Evolutionary conservation across 2,888 invertebrate species (phyloP).

Genomic region (Oligia strigilis): DNA sequence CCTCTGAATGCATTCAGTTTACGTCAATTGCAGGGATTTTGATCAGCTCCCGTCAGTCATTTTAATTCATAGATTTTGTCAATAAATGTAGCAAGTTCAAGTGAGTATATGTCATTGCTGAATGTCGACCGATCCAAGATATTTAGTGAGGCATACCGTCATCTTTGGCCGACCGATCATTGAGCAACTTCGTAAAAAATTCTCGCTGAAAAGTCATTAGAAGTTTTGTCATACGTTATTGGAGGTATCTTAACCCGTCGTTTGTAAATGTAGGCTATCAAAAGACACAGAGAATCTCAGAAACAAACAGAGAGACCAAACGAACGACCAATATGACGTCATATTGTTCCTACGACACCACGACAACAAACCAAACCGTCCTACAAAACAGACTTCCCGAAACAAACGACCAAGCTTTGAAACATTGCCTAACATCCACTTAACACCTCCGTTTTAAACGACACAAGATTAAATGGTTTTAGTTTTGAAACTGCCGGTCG

Average conservation of each 20-base stretch:
- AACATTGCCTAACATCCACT: background rate
- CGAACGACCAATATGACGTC: conserved; percentile 45
- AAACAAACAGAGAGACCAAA: conserved; percentile 7
- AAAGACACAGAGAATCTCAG: background rate
- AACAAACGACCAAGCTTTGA: conserved; percentile 10
- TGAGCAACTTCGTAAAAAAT: background rate
- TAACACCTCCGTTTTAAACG: conserved; percentile 17
- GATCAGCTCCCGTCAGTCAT: background rate
- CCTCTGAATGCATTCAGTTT: conserved; percentile 14
- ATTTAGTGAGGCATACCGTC: background rate
- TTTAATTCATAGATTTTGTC: background rate
- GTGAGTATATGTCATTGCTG: background rate
- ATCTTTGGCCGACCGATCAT: background rate
- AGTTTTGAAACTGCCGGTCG: conserved; percentile 12
- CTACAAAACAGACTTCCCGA: conserved; percentile 6
- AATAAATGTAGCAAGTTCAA: background rate
- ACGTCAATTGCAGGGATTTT: background rate
- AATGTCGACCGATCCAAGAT: background rate
- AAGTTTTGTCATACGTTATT: background rate
- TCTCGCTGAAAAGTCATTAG: background rate
- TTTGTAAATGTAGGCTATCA: background rate
- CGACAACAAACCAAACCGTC: background rate
- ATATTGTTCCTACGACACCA: conserved; percentile 19
- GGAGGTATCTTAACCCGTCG: background rate
- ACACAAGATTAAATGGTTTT: conserved; percentile 4